A percentile compares a stretch with the other conserved stretches of the same genome.
Conservation (phyloP, 2,113 vertebrate genomes). For the Oncorhynchus clarkii region DNA sequence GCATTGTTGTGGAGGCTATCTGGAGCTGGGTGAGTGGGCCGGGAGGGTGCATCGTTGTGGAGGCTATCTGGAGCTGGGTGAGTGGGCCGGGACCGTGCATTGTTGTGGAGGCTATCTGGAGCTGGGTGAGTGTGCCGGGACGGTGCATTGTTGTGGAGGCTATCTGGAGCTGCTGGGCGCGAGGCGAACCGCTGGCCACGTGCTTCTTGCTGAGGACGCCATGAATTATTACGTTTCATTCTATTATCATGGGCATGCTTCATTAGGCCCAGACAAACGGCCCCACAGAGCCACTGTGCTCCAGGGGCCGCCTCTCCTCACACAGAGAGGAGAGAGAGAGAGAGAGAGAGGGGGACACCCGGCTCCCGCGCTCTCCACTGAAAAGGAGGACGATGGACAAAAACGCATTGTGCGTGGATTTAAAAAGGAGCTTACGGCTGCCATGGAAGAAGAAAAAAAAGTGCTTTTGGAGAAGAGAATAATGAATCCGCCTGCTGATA, state of each 20-base stretch:
- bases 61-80: constrained; percentile 38
- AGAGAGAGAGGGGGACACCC: constrained; percentile 28
- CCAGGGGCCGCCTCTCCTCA: constrained; percentile 30
- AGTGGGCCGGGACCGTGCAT: constrained; percentile 44
- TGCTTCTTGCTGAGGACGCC: constrained; percentile 61
- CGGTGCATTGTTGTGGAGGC: constrained; percentile 59
- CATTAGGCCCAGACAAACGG: constrained; percentile 79
- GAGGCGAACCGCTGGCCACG: constrained; percentile 58
- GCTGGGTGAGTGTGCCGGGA: constrained; percentile 46
- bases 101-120: constrained; percentile 48
- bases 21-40: constrained; percentile 22
- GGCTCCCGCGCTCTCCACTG: constrained; percentile 51
- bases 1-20: constrained; percentile 46
- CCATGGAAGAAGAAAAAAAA: constrained; percentile 68
- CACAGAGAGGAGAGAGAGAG: constrained; percentile 8
- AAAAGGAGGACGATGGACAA: constrained; percentile 74
- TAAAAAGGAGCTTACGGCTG: constrained; percentile 85
- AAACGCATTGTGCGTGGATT: constrained; percentile 84
- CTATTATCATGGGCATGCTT: constrained; percentile 80
- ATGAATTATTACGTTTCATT: constrained; percentile 79
- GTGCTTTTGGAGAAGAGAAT: constrained; percentile 58
- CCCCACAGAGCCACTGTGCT: constrained; percentile 69
- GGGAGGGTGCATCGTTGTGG: neutral
- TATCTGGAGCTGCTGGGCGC: constrained; percentile 38
- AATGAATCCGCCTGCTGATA: constrained; percentile 78